These are phyloP conservation scores for Syngnathus floridae DNA, from an alignment of 2,113 vertebrate species.

Conservation along the genomic window DNA sequence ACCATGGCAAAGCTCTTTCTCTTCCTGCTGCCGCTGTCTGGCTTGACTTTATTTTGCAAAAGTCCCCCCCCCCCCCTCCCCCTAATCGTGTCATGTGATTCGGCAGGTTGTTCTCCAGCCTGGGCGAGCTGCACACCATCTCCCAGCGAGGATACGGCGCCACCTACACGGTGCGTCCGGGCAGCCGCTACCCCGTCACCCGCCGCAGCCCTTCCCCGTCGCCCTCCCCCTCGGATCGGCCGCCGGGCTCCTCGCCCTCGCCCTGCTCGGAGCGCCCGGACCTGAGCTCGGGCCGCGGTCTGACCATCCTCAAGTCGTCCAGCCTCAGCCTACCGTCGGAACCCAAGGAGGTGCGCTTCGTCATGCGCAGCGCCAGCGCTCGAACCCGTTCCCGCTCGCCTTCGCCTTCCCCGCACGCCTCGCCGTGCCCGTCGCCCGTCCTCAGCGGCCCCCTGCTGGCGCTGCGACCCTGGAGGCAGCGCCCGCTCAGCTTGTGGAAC, in stretches of 20 bases:
- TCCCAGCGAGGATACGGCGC: constrained; percentile 89
- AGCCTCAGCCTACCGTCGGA: constrained; percentile 95
- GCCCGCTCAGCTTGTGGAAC: constrained; percentile 91
- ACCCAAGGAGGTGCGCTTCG: constrained; percentile 95
- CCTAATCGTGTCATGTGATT: neutral
- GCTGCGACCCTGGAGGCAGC: constrained; percentile 90
- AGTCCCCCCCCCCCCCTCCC: neutral
- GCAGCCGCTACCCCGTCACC: constrained; percentile 89
- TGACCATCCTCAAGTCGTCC: constrained; percentile 96
- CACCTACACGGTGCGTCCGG: constrained; percentile 89
- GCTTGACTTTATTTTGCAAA: neutral
- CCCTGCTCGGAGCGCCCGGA: constrained; percentile 53
- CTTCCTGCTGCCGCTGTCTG: neutral
- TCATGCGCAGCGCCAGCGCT: constrained; percentile 91
- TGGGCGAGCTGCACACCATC: constrained; percentile 94
- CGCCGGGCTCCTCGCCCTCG: constrained; percentile 67
- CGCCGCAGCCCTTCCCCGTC: constrained; percentile 91
- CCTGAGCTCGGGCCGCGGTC: constrained; percentile 56
- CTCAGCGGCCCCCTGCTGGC: constrained; percentile 77
- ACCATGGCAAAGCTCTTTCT: neutral
- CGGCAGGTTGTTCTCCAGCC: constrained; percentile 94
- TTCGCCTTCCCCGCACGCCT: constrained; percentile 82
- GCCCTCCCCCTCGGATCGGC: constrained; percentile 77
- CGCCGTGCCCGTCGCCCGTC: constrained; percentile 79
- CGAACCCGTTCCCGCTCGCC: constrained; percentile 90